Evolutionary conservation across 2,888 invertebrate species (phyloP).

Genomic region (Zele albiditarsus): DNA sequence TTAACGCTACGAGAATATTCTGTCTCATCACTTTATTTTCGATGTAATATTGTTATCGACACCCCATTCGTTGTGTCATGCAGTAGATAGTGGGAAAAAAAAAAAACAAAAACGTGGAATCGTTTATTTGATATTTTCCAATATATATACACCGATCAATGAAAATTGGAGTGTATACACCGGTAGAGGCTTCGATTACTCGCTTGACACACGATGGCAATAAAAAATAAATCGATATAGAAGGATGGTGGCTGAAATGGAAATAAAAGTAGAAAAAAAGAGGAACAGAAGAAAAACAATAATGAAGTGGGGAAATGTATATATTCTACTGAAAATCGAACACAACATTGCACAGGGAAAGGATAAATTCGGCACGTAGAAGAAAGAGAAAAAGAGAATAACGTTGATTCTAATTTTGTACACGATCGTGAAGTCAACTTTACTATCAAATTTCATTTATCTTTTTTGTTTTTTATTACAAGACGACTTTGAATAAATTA

Average conservation of each 20-base stretch:
- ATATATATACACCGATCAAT: not conserved
- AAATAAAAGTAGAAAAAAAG: not conserved
- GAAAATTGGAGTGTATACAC: not conserved
- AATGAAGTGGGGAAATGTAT: not conserved
- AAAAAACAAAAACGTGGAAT: not conserved
- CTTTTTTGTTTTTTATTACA: no score
- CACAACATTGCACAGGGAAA: not conserved
- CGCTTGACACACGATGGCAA: not conserved
- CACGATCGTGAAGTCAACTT: no score
- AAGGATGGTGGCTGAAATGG: not conserved
- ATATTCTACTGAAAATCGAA: not conserved
- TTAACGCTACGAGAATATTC: no score
- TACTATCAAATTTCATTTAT: no score
- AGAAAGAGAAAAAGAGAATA: not conserved
- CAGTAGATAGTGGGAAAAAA: not conserved
- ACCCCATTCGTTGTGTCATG: not conserved
- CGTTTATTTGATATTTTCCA: not conserved
- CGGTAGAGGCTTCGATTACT: not conserved
- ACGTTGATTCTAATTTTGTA: no score
- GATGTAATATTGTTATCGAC: constrained; percentile 18
- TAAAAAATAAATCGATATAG: not conserved
- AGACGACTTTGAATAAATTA: no score
- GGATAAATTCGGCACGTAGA: not conserved
- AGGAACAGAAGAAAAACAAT: not conserved
- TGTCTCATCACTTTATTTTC: not conserved